Conservation (phyloP, 1,140 invertebrate genomes). For the Trichogramma pretiosum region DNA sequence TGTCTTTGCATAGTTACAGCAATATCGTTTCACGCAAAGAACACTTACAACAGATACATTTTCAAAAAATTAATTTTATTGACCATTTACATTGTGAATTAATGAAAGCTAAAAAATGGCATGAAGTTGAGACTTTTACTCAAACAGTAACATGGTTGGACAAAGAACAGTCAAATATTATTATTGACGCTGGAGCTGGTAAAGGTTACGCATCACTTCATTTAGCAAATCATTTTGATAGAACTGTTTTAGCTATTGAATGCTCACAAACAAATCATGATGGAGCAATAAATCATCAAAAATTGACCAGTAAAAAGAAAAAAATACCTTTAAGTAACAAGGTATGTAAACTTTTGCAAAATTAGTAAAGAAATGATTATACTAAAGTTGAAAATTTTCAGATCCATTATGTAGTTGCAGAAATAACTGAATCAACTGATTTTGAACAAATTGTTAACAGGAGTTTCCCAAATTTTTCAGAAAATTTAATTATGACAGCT, state of each 20-base stretch:
- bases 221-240: conserved; percentile 58
- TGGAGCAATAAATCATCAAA: conserved; percentile 53
- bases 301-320: conserved; percentile 48
- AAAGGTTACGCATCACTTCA: conserved; percentile 74
- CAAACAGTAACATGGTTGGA: conserved; percentile 30
- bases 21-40: conserved; percentile 16
- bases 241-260: conserved; percentile 73
- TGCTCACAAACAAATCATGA: conserved; percentile 55
- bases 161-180: conserved; percentile 23
- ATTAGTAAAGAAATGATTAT: conserved; percentile 18
- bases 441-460: conserved; percentile 43
- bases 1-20: conserved; percentile 25
- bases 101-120: conserved; percentile 72
- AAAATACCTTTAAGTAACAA: conserved; percentile 12
- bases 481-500: conserved; percentile 55
- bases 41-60: conserved; percentile 13
- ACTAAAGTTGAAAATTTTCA: conserved; percentile 20
- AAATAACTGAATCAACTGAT: conserved; percentile 42
- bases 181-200: conserved; percentile 79
- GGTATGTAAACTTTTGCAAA: too few relatives aligned
- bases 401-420: conserved; percentile 30
- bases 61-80: conserved; percentile 1
- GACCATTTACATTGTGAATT: conserved; percentile 42
- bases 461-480: conserved; percentile 38
- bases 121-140: conserved; percentile 63